Evolutionary conservation across 37 sponge, comb jelly and placozoan species (phyloP), one percentile per base, ranked within the genome.

Genomic region (Eunapius fragilis): DNA sequence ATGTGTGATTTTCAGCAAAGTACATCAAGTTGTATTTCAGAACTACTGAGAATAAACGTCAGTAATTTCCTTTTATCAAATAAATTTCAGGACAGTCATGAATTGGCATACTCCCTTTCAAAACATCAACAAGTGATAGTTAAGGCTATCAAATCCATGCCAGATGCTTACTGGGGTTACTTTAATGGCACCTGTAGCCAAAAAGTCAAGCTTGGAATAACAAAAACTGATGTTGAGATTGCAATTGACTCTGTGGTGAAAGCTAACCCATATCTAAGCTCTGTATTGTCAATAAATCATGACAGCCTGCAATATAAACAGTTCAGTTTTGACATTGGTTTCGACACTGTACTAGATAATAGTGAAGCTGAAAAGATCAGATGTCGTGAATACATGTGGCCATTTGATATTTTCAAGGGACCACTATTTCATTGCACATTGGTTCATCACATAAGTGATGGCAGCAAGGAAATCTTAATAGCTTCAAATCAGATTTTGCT

Each of bases 341-440:
- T 13, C 9, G 76, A 35, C 4, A 75, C 37, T 35, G 76, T 7
- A 6, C 2, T 11, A 3, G 6, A 25, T 35, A 12, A 75, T 28
- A 12, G 25, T 25, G 37, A 75, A 32, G 76, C 26, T 10, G 35
- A 75, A 25, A 35, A 2, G 7, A 34, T 75, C 3, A 34, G 25
- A 25, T 33, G 7, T 32, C 35, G 76, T 75, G 25, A 35, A 7
- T 7, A 9, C 3, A 3, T 25, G 9, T 75, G 76, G 76, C 76
- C 76, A 25, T 75, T 75, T 34, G 76, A 75, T 75, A 34, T 75
- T 4, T 35, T 6, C 6, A 13, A 6, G 2, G 76, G 76, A 25
- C 76, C 76, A 27, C 11, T 75, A 24, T 75, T 75, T 75, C 76
- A 33, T 75, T 75, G 31, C 7, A 34, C 35, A 7, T 33, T 75